A percentile compares a stretch with the other conserved stretches of the same genome.
These are phyloP conservation scores for Ammospiza nelsoni DNA, from an alignment of 2,113 vertebrate genomes.

Conservation along the genomic window DNA sequence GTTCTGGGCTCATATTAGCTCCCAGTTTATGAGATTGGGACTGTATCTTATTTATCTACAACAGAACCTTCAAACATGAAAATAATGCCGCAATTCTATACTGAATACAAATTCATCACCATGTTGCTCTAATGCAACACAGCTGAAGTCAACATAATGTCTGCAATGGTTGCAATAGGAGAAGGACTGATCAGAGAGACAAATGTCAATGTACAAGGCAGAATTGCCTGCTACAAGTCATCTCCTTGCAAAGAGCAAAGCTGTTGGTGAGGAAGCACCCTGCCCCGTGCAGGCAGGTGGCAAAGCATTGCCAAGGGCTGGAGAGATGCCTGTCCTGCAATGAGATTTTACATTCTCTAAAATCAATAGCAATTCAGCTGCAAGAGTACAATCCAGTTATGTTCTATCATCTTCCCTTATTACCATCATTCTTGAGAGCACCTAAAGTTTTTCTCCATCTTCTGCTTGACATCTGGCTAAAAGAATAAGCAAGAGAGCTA, in stretches of 20 bases:
- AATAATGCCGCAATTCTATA: background rate
- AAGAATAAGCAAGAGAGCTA: background rate
- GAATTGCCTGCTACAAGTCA: background rate
- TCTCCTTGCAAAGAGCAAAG: background rate
- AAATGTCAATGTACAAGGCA: background rate
- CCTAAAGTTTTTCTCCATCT: background rate
- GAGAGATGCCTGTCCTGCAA: background rate
- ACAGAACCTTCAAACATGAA: background rate
- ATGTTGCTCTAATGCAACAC: background rate
- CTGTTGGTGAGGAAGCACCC: background rate
- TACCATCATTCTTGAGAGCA: slow-evolving; percentile 3
- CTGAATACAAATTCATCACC: background rate
- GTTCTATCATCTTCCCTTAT: background rate
- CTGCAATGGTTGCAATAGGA: background rate
- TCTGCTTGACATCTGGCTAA: slow-evolving; percentile 1
- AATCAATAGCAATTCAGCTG: slow-evolving; percentile 28
- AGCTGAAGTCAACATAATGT: background rate
- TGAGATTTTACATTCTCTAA: background rate
- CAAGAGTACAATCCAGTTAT: background rate
- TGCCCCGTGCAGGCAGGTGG: background rate
- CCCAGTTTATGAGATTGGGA: background rate
- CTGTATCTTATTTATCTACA: background rate
- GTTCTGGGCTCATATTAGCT: background rate
- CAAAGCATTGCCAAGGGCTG: background rate
- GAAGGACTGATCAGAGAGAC: background rate